phyloP scores from a whole-genome alignment of 2,113 vertebrate genomes.

The Phodopus roborovskii region DNA sequence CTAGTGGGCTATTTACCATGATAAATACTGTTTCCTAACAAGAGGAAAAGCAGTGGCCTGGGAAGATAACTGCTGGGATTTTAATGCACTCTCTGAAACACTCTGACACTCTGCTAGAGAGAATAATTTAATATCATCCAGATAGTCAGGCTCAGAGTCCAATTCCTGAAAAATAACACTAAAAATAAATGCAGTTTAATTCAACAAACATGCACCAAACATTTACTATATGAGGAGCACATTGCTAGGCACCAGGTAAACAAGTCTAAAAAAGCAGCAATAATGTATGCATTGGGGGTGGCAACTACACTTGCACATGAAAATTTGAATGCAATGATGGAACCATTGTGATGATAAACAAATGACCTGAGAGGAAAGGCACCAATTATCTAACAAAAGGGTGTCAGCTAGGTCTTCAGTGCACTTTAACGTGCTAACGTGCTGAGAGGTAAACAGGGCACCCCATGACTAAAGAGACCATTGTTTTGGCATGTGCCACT shows the following conservation, averaged over 20 bases:
- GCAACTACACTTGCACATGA: background rate
- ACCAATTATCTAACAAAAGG: background rate
- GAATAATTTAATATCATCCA: conserved; percentile 71
- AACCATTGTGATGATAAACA: background rate
- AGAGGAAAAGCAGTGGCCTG: conserved; percentile 72
- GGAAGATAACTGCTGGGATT: conserved; percentile 74
- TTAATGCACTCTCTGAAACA: conserved; percentile 74
- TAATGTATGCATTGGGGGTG: background rate
- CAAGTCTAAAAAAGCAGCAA: conserved; percentile 5
- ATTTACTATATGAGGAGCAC: conserved; percentile 47
- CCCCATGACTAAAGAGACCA: background rate
- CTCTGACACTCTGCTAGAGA: conserved; percentile 67
- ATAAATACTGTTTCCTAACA: conserved; percentile 71
- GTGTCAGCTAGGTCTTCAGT: background rate
- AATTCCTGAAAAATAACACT: conserved; percentile 57
- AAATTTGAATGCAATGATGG: background rate
- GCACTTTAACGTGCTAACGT: background rate
- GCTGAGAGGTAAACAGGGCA: background rate
- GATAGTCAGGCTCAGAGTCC: conserved; percentile 58
- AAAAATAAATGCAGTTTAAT: conserved; percentile 66
- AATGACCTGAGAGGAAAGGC: background rate
- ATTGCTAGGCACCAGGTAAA: conserved; percentile 25
- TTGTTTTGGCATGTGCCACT: background rate
- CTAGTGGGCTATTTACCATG: conserved; percentile 65
- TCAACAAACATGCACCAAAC: conserved; percentile 24